phyloP scores from a whole-genome alignment of 1,140 invertebrate species.

The Brachionus asplanchnoidis region DNA sequence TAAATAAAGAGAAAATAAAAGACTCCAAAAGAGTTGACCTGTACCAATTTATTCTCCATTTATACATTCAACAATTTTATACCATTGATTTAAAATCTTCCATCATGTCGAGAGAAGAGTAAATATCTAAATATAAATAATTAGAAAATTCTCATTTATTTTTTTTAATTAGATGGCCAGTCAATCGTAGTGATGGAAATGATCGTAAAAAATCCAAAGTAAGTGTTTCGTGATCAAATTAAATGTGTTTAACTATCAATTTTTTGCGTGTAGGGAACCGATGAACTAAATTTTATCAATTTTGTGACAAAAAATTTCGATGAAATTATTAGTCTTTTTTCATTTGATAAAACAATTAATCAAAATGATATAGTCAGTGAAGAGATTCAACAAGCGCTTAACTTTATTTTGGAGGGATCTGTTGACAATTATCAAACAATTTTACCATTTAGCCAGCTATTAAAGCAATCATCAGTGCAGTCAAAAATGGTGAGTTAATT shows the following conservation, averaged over 20 bases:
- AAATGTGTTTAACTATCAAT: neutral
- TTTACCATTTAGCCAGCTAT: conserved; percentile 14
- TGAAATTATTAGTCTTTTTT: conserved; percentile 29
- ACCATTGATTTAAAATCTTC: conserved; percentile 35
- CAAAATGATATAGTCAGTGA: conserved; percentile 34
- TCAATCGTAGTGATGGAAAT: conserved; percentile 23
- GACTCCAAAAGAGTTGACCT: conserved; percentile 19
- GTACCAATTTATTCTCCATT: conserved; percentile 34
- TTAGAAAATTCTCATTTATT: neutral
- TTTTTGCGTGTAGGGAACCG: conserved; percentile 17
- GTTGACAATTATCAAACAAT: conserved; percentile 32
- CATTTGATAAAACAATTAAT: conserved; percentile 29
- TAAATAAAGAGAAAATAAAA: conserved; percentile 28
- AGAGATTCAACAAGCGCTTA: conserved; percentile 28
- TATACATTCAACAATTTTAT: conserved; percentile 40
- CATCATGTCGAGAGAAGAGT: conserved; percentile 39
- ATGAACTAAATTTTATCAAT: conserved; percentile 36
- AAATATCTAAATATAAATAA: neutral
- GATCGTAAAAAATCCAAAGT: conserved; percentile 27
- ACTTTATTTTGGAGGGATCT: conserved; percentile 31
- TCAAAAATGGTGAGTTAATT: neutral
- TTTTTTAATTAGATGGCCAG: conserved; percentile 34
- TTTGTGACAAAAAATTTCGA: conserved; percentile 32
- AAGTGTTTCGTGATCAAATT: neutral
- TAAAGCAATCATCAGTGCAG: conserved; percentile 28